phyloP scores from a whole-genome alignment of 2,888 invertebrate genomes.

The Drosophila austrosaltans region DNA sequence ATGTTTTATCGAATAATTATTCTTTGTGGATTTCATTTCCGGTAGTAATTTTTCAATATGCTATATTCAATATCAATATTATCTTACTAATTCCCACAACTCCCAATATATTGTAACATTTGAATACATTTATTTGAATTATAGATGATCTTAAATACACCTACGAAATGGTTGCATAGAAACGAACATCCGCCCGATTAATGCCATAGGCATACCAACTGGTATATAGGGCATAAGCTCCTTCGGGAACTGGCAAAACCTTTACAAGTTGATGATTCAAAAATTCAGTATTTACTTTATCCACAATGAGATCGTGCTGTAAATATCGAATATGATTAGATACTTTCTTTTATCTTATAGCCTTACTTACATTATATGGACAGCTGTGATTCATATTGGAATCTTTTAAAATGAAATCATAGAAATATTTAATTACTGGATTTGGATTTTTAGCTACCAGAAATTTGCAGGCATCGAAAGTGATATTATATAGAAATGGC shows the following conservation, averaged over 20 bases:
- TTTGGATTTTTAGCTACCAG: background rate
- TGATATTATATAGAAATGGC: background rate
- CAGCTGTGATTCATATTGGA: background rate
- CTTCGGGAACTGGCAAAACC: background rate
- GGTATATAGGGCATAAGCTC: background rate
- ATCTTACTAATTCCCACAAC: too few species aligned
- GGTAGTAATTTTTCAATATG: too few species aligned
- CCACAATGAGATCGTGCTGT: background rate
- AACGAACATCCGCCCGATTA: background rate
- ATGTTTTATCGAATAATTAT: too few species aligned
- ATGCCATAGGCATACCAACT: background rate
- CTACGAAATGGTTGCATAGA: background rate
- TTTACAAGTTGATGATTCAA: background rate
- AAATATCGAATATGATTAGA: too few species aligned
- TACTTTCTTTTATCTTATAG: too few species aligned
- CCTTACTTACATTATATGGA: background rate
- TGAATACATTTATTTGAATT: too few species aligned
- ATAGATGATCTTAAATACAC: too few species aligned
- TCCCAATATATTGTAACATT: too few species aligned
- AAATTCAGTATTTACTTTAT: background rate
- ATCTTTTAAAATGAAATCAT: background rate
- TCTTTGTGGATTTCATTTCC: too few species aligned
- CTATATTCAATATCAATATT: too few species aligned
- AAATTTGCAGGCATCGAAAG: background rate
- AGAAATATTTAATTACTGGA: background rate